Conservation (phyloP, 2,113 vertebrate genomes). For the Pteropus alecto region DNA sequence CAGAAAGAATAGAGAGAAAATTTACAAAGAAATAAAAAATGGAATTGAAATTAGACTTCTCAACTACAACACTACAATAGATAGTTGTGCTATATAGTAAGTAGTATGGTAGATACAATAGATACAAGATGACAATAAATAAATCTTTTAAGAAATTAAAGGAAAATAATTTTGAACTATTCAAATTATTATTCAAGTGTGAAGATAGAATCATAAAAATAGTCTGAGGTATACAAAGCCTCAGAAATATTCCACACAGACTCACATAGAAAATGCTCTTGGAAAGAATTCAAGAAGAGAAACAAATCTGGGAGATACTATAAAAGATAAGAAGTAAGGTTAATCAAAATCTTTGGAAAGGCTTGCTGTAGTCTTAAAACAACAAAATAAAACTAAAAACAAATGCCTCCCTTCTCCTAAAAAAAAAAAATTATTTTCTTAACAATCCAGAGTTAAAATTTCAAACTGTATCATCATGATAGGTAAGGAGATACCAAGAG, state of each 20-base stretch:
- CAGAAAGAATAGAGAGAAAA: neutral
- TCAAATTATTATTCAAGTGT: neutral
- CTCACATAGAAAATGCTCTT: neutral
- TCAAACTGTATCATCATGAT: neutral
- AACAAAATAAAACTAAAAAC: neutral
- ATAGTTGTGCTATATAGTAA: neutral
- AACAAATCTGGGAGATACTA: neutral
- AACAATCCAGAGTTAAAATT: neutral
- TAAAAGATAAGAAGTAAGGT: neutral
- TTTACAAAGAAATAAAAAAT: neutral
- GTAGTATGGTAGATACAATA: neutral
- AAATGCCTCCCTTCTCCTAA: neutral
- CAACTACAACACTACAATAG: neutral
- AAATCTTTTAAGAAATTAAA: neutral
- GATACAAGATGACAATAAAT: neutral
- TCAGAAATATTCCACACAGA: neutral
- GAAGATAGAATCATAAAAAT: neutral
- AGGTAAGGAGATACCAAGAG: neutral
- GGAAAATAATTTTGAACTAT: neutral
- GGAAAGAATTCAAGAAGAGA: neutral
- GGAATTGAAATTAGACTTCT: neutral
- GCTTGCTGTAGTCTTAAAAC: neutral
- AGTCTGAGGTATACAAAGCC: neutral
- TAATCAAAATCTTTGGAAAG: neutral
- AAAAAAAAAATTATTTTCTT: neutral